Percentiles rank a stretch among this genome's conserved stretches.
Conservation (phyloP, 2,888 invertebrate species). For the Spodoptera picta region DNA sequence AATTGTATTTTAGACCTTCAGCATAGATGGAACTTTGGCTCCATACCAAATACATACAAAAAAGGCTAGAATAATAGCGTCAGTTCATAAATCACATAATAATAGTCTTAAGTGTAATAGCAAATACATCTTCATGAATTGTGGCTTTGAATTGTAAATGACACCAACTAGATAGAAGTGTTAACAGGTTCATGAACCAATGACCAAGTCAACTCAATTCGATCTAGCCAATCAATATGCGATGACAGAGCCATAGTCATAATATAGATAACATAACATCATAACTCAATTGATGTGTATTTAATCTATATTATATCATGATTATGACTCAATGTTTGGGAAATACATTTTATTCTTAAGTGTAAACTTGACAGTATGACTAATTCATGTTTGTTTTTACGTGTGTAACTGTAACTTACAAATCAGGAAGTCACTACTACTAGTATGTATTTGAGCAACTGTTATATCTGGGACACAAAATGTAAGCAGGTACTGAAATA, state of each 20-base stretch:
- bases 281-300: slow-evolving; percentile 27
- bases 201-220: slow-evolving; percentile 41
- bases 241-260: slow-evolving; percentile 22
- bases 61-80: no score
- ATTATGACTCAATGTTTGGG: slow-evolving; percentile 30
- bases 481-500: no score
- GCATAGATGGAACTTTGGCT: no score
- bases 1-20: no score
- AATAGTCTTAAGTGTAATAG: background rate
- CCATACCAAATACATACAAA: no score
- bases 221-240: slow-evolving; percentile 41
- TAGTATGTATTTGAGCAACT: no score
- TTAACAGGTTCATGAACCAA: slow-evolving; percentile 33
- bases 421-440: no score
- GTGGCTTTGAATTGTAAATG: slow-evolving; percentile 1
- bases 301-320: slow-evolving; percentile 19
- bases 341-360: background rate
- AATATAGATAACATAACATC: slow-evolving; percentile 30
- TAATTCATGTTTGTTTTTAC: background rate
- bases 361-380: no score
- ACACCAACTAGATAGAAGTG: slow-evolving; percentile 6
- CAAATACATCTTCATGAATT: background rate
- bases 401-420: slow-evolving; percentile 2
- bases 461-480: no score
- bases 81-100: no score